phyloP scores from a whole-genome alignment of 1,140 invertebrate genomes.

The Brachionus calyciflorus region DNA sequence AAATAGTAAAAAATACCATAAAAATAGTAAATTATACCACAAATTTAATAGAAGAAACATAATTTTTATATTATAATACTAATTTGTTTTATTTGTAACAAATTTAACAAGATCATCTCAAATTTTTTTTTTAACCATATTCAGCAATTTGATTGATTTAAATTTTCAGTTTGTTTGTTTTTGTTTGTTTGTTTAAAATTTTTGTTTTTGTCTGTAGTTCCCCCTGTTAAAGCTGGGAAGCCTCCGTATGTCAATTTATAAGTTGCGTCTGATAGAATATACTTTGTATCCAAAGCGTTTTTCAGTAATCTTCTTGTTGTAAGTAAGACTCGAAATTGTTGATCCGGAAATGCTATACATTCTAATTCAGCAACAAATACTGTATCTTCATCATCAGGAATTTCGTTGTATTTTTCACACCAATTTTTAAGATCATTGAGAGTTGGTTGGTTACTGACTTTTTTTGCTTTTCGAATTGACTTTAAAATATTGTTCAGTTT shows the following conservation, averaged over 20 bases:
- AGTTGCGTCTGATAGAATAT: not conserved
- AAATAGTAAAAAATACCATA: too few relatives aligned
- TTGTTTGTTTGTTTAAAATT: too few relatives aligned
- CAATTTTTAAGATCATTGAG: constrained; percentile 9
- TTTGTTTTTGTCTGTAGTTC: not conserved
- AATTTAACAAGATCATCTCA: too few relatives aligned
- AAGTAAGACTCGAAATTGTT: constrained; percentile 33
- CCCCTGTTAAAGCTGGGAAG: not conserved
- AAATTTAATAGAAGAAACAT: too few relatives aligned
- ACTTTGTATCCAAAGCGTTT: not conserved
- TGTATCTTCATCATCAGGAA: constrained; percentile 22
- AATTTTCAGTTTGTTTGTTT: too few relatives aligned
- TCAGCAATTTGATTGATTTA: too few relatives aligned
- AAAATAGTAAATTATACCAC: too few relatives aligned
- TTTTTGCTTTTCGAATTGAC: constrained; percentile 23
- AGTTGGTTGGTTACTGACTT: constrained; percentile 24
- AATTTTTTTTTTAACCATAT: too few relatives aligned
- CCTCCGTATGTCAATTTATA: not conserved
- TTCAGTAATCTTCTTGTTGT: not conserved
- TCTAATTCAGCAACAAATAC: constrained; percentile 29
- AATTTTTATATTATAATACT: too few relatives aligned
- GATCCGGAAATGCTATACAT: constrained; percentile 19
- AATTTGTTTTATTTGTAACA: too few relatives aligned
- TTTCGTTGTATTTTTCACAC: constrained; percentile 37
- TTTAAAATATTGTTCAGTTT: constrained; percentile 24